Conservation (phyloP, 2,888 invertebrate species). For the Cantharis lateralis region DNA sequence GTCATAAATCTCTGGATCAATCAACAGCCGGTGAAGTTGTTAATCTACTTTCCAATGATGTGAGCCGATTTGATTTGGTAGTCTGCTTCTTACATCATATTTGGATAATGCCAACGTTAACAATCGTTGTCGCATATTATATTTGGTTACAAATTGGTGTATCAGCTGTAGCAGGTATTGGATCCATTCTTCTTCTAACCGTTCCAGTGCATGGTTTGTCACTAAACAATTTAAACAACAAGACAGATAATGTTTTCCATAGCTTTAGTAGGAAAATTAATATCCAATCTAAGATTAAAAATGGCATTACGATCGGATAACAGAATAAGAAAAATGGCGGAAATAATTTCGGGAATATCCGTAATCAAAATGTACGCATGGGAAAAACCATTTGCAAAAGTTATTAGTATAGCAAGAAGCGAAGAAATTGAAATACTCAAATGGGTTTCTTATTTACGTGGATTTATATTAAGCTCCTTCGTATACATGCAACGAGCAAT, state of each 20-base stretch:
- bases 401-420: constrained; percentile 26
- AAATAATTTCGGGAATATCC: constrained; percentile 70
- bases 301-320: constrained; percentile 62
- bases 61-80: constrained; percentile 85
- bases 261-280: constrained; percentile 36
- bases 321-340: constrained; percentile 69
- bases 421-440: constrained; percentile 38
- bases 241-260: background rate
- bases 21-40: constrained; percentile 84
- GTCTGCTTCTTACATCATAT: constrained; percentile 80
- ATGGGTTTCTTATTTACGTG: constrained; percentile 64
- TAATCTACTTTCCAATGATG: constrained; percentile 84
- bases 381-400: constrained; percentile 66
- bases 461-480: constrained; percentile 70
- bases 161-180: constrained; percentile 63
- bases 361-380: constrained; percentile 78
- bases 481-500: constrained; percentile 83
- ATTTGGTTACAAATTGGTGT: constrained; percentile 69
- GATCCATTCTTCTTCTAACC: constrained; percentile 58
- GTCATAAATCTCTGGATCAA: constrained; percentile 72
- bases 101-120: constrained; percentile 81
- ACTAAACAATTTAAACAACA: background rate
- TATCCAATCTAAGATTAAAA: constrained; percentile 46
- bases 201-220: constrained; percentile 58
- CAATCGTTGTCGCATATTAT: constrained; percentile 73